A percentile compares a stretch with the other conserved stretches of the same genome.
These are phyloP conservation scores for Lophotis ruficrista DNA, from an alignment of 2,113 vertebrate species.

Conservation along the genomic window DNA sequence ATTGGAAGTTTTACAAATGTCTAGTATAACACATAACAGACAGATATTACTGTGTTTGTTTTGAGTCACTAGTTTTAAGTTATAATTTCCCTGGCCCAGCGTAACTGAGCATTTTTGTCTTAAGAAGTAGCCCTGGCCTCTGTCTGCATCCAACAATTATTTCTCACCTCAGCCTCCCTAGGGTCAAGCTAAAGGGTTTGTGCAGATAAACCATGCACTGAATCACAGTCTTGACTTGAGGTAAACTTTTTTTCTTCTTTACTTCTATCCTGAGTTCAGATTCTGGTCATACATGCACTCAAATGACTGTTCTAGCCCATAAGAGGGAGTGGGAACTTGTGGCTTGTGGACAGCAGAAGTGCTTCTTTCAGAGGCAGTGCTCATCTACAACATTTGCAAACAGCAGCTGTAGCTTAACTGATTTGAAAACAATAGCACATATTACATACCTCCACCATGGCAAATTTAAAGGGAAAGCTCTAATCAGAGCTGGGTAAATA, in stretches of 20 bases:
- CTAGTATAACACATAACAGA: background rate
- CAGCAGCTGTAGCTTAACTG: background rate
- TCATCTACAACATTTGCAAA: background rate
- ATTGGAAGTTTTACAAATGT: background rate
- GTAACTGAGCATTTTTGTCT: background rate
- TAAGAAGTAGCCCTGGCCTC: background rate
- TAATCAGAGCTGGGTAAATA: background rate
- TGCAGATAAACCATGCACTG: background rate
- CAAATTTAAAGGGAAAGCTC: background rate
- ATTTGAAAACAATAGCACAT: background rate
- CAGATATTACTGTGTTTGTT: background rate
- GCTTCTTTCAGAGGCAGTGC: background rate
- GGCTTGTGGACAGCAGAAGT: background rate
- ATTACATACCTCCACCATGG: background rate
- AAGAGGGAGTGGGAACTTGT: background rate
- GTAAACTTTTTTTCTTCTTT: background rate
- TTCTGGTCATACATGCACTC: background rate
- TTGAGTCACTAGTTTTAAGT: background rate
- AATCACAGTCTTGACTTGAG: background rate
- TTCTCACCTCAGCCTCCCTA: background rate
- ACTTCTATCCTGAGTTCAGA: background rate
- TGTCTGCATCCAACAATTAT: background rate
- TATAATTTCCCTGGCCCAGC: background rate
- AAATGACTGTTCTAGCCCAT: background rate
- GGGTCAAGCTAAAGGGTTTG: background rate